phyloP scores from a whole-genome alignment of 2,888 invertebrate species.

The Glyphotaelius pellucidus region DNA sequence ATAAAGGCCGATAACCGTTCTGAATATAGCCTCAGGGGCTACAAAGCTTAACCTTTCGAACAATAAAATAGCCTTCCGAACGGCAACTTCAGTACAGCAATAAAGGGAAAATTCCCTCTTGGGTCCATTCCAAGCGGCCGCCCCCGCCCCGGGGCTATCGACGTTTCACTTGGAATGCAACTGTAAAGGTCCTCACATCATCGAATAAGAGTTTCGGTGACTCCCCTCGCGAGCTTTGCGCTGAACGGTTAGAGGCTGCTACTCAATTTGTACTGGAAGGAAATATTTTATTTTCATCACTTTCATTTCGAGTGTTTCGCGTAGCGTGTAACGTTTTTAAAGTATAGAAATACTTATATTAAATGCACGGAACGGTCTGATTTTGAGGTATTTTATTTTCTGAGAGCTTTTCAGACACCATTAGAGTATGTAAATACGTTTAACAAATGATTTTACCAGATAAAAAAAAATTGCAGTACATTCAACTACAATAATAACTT shows the following conservation, averaged over 20 bases:
- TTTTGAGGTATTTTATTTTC: background rate
- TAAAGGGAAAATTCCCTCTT: constrained; percentile 51
- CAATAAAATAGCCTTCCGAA: constrained; percentile 53
- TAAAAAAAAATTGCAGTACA: too few species aligned
- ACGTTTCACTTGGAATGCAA: constrained; percentile 55
- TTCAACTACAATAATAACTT: too few species aligned
- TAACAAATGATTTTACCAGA: too few species aligned
- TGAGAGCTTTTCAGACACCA: background rate
- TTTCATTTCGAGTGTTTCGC: background rate
- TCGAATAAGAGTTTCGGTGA: constrained; percentile 18
- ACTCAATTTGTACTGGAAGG: constrained; percentile 14
- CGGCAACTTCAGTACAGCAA: constrained; percentile 46
- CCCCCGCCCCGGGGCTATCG: constrained; percentile 24
- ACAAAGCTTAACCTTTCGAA: constrained; percentile 38
- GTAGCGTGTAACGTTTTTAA: background rate
- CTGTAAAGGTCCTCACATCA: constrained; percentile 36
- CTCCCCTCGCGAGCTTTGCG: constrained; percentile 7
- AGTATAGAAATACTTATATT: background rate
- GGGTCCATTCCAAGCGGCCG: constrained; percentile 50
- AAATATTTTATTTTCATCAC: background rate
- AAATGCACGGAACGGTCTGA: background rate
- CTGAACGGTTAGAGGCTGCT: constrained; percentile 6
- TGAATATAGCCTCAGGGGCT: constrained; percentile 45
- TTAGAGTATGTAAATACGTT: background rate
- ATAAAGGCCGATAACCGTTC: constrained; percentile 53